These are phyloP conservation scores for Leptopilina syphax DNA, from an alignment of 2,888 invertebrate species.

Conservation along the genomic window DNA sequence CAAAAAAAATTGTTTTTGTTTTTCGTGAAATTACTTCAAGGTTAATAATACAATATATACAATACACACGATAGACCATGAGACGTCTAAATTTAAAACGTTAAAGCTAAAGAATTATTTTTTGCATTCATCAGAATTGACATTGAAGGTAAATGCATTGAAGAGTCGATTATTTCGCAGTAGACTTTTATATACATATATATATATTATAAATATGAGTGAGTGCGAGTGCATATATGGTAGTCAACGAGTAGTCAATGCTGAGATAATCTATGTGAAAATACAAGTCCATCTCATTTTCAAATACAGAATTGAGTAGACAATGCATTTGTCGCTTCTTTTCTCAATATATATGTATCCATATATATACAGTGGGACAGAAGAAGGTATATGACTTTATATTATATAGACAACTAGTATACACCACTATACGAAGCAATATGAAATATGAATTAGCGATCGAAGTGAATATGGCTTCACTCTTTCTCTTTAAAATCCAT, in stretches of 20 bases:
- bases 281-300: neutral
- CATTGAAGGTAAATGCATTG: neutral
- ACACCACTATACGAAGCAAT: constrained; percentile 34
- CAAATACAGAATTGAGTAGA: constrained; percentile 16
- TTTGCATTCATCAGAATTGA: constrained; percentile 3
- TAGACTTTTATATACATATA: neutral
- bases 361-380: too few relatives aligned
- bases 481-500: constrained; percentile 14
- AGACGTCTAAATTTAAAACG: neutral
- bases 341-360: neutral
- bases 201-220: too few relatives aligned
- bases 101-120: neutral
- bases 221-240: too few relatives aligned
- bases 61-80: neutral
- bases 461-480: constrained; percentile 49
- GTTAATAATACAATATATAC: too few relatives aligned
- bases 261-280: neutral
- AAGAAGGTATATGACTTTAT: too few relatives aligned
- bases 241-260: neutral
- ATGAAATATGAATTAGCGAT: constrained; percentile 66
- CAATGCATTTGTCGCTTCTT: constrained; percentile 1
- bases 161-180: constrained; percentile 8
- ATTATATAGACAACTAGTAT: neutral
- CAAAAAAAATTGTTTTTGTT: neutral
- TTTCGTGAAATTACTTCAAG: neutral